phyloP scores from a whole-genome alignment of 2,888 invertebrate species.

The Yponomeuta sedellus region DNA sequence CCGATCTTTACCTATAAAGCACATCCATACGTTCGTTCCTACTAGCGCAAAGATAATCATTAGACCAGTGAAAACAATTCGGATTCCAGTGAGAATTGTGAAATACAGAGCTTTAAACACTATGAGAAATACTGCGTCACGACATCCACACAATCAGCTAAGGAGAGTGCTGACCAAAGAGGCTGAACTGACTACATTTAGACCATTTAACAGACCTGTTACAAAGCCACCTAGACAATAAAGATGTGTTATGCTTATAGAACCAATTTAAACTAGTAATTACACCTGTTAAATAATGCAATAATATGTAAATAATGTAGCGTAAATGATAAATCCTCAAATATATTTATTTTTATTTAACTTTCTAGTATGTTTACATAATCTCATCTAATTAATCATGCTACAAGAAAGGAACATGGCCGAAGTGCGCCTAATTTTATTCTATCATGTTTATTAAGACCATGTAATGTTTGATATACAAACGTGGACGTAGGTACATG shows the following conservation, averaged over 20 bases:
- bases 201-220: slow-evolving; percentile 41
- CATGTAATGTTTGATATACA: too few relatives aligned
- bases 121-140: not conserved
- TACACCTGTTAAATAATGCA: slow-evolving; percentile 2
- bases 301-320: not conserved
- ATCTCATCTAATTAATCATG: too few relatives aligned
- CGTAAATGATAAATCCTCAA: not conserved
- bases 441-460: too few relatives aligned
- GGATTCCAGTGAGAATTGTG: slow-evolving; percentile 33
- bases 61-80: slow-evolving; percentile 41
- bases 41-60: slow-evolving; percentile 50
- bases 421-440: too few relatives aligned
- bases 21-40: slow-evolving; percentile 54
- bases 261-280: not conserved
- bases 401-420: too few relatives aligned
- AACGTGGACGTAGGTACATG: too few relatives aligned
- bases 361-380: not conserved
- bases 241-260: slow-evolving; percentile 15
- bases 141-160: slow-evolving; percentile 18
- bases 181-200: slow-evolving; percentile 52
- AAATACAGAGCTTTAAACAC: slow-evolving; percentile 33
- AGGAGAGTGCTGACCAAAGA: slow-evolving; percentile 37
- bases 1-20: slow-evolving; percentile 24
- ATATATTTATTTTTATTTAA: not conserved
- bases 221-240: slow-evolving; percentile 51